These are phyloP conservation scores for Ranitomeya imitator DNA, from an alignment of 2,113 vertebrate species.

Conservation along the genomic window DNA sequence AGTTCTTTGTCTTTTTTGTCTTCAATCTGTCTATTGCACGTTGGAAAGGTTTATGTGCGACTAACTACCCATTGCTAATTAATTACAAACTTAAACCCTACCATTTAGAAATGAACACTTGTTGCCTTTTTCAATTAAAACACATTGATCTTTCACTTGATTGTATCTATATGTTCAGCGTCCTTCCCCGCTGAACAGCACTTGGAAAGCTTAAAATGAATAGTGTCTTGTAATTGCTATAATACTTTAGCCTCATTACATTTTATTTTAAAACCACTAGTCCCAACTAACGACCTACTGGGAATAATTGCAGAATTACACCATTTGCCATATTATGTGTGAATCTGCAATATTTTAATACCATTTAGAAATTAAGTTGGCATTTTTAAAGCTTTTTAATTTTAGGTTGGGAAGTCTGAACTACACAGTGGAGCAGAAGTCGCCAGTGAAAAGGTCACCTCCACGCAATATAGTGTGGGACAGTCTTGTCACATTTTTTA, in stretches of 20 bases:
- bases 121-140: slow-evolving; percentile 13
- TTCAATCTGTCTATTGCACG: not conserved
- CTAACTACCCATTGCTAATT: slow-evolving; percentile 23
- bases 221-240: slow-evolving; percentile 44
- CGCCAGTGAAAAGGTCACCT: slow-evolving; percentile 28
- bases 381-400: slow-evolving; percentile 52
- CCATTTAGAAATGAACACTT: slow-evolving; percentile 13
- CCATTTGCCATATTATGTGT: slow-evolving; percentile 43
- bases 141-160: slow-evolving; percentile 17
- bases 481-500: not conserved
- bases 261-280: slow-evolving; percentile 44
- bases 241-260: slow-evolving; percentile 49
- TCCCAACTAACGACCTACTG: slow-evolving; percentile 37
- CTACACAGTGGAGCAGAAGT: slow-evolving; percentile 3
- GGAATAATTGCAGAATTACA: slow-evolving; percentile 53
- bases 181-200: slow-evolving; percentile 30
- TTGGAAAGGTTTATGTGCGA: not conserved
- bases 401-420: slow-evolving; percentile 36
- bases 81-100: not conserved
- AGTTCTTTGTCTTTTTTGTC: not conserved
- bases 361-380: slow-evolving; percentile 48
- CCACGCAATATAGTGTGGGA: not conserved
- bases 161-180: slow-evolving; percentile 21
- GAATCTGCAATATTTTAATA: slow-evolving; percentile 43
- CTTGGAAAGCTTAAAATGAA: slow-evolving; percentile 39